Evolutionary conservation across 2,113 vertebrate genomes (phyloP), one percentile per base, ranked within the genome.

Genomic region (Ctenodactylus gundi): DNA sequence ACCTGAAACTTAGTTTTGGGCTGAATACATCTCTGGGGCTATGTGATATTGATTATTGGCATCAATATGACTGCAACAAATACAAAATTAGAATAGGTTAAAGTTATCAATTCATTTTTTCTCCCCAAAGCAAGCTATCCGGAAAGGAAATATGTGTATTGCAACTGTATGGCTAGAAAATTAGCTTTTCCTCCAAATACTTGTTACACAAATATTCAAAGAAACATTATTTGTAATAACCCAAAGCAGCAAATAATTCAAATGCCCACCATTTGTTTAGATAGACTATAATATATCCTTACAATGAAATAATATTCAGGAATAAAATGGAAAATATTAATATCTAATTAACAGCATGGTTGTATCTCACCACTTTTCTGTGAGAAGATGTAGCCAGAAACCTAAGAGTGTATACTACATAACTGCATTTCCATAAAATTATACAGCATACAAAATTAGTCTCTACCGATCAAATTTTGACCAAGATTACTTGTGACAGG

Each of bases 251-350:
- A 55, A 93, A 67, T 12, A 34, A 78, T 46, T 6, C 17, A 87
- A 84, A 86, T 77, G 4, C 29, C 18, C 36, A 62, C 23, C 29
- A 64, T 4, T 0, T 4, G 13, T 60, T 65, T 58, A 5, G 6
- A 49, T 93, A 81, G 41, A 85, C 39, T 27, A 53, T 10, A 23
- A 14, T 7, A 20, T 39, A 60, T 31, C 2, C 12, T 53, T 81
- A 70, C n/a, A 58, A 29, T 73, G 20, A 90, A 92, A 77, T 87
- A n/a, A 39, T 77, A 53, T 10, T 87, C 44, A 75, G 10, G 18
- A 80, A 49, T 44, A 73, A 39, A 70, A 15, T 55, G 57, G 57
- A 29, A 51, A 39, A 31, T 53, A 73, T 17, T 55, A 55, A 57
- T 18, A 1, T 76, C n/a, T n/a, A n/a, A n/a, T 25, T 12, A 27